Evolutionary conservation across 2,113 vertebrate species (phyloP).

Genomic region (Menura novaehollandiae): DNA sequence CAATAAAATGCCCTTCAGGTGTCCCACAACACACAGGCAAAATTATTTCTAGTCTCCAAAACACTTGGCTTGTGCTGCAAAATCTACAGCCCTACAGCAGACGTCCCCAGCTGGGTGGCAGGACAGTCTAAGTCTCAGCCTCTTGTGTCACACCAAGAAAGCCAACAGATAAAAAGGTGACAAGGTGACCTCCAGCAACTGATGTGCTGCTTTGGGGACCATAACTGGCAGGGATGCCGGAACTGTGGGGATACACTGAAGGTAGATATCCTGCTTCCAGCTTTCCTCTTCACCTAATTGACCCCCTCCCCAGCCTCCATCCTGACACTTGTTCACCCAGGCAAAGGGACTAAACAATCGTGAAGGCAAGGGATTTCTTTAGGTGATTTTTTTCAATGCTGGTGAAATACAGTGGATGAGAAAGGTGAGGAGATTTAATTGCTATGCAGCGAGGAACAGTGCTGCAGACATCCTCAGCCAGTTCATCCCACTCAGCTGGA

Average conservation of each 20-base stretch:
- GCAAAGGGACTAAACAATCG: background rate
- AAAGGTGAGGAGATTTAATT: background rate
- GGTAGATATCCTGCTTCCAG: background rate
- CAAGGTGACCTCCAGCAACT: background rate
- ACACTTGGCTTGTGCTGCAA: rapidly evolving
- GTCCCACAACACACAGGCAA: background rate
- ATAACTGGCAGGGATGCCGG: background rate
- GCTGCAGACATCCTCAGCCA: background rate
- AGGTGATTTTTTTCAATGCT: background rate
- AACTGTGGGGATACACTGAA: background rate
- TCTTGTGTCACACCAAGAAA: background rate
- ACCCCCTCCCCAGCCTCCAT: background rate
- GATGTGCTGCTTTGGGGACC: background rate
- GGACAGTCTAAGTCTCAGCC: background rate
- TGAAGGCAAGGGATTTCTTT: background rate
- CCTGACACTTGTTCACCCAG: background rate
- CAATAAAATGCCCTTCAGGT: background rate
- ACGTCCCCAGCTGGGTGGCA: background rate
- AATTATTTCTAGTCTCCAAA: background rate
- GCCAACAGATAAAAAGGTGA: background rate
- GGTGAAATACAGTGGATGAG: background rate
- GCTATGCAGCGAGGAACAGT: background rate
- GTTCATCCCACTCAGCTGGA: background rate
- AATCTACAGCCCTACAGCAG: rapidly evolving
- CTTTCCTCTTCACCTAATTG: background rate